Conservation (phyloP, 1,140 invertebrate genomes). For the Sitophilus oryzae region DNA sequence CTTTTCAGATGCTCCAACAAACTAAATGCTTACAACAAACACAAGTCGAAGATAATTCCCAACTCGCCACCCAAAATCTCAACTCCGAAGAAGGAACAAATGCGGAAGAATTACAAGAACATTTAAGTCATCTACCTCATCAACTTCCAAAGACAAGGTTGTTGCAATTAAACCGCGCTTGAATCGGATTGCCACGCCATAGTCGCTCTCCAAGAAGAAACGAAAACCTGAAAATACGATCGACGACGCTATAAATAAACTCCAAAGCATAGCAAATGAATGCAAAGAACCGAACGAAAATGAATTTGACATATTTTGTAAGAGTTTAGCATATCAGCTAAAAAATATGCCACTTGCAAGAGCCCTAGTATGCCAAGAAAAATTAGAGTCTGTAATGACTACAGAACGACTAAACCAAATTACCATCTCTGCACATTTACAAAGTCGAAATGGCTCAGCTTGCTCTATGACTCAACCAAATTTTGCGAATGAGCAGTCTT, state of each 20-base stretch:
- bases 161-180: background rate
- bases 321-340: conserved; percentile 3
- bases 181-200: too few species aligned
- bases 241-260: background rate
- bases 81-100: too few species aligned
- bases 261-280: conserved; percentile 3
- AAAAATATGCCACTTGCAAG: conserved; percentile 3
- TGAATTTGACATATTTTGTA: background rate
- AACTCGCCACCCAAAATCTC: background rate
- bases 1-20: background rate
- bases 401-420: background rate
- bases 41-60: conserved; percentile 1
- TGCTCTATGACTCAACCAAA: too few species aligned
- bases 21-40: too few species aligned
- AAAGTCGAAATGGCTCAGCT: background rate
- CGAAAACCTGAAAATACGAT: background rate
- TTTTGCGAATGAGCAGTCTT: too few species aligned
- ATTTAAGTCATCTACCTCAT: background rate
- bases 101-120: too few species aligned
- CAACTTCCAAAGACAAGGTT: background rate
- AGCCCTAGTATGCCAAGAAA: background rate
- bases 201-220: background rate
- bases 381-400: conserved; percentile 4
- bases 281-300: conserved; percentile 1
- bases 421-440: background rate